A percentile compares a stretch with the other conserved stretches of the same genome.
Conservation (phyloP, 2,888 invertebrate species). For the Drymonia ruficornis region DNA sequence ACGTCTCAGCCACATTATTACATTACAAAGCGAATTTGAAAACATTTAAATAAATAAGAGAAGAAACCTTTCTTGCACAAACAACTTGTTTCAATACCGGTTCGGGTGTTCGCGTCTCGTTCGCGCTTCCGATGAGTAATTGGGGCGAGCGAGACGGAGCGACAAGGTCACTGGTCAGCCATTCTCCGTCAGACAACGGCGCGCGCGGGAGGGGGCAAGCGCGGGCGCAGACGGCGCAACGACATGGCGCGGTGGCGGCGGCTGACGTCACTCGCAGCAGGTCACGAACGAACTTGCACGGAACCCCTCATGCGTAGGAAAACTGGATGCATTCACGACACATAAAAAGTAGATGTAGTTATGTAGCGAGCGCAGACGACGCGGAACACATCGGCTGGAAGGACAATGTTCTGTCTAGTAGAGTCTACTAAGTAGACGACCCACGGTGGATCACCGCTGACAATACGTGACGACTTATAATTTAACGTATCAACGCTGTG, state of each 20-base stretch:
- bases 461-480: conserved; percentile 4
- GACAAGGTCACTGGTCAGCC: conserved; percentile 83
- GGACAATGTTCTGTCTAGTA: background rate
- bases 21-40: conserved; percentile 75
- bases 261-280: conserved; percentile 68
- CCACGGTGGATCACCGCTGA: background rate
- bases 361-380: conserved; percentile 47
- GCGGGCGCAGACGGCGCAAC: conserved; percentile 76
- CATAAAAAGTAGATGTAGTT: conserved; percentile 58
- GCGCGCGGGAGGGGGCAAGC: conserved; percentile 62
- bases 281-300: conserved; percentile 65
- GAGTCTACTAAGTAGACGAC: too few relatives aligned
- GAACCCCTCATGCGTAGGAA: conserved; percentile 74
- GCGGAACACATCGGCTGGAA: conserved; percentile 44
- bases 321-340: conserved; percentile 67
- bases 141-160: conserved; percentile 61
- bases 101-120: conserved; percentile 51
- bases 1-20: conserved; percentile 61
- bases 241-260: conserved; percentile 60
- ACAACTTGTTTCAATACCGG: conserved; percentile 72
- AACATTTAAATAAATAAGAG: conserved; percentile 77
- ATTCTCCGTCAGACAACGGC: conserved; percentile 77
- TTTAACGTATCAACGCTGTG: conserved; percentile 10
- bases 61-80: conserved; percentile 78
- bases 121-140: conserved; percentile 46